phyloP scores from a whole-genome alignment of 2,113 vertebrate genomes.

The Athene noctua region DNA sequence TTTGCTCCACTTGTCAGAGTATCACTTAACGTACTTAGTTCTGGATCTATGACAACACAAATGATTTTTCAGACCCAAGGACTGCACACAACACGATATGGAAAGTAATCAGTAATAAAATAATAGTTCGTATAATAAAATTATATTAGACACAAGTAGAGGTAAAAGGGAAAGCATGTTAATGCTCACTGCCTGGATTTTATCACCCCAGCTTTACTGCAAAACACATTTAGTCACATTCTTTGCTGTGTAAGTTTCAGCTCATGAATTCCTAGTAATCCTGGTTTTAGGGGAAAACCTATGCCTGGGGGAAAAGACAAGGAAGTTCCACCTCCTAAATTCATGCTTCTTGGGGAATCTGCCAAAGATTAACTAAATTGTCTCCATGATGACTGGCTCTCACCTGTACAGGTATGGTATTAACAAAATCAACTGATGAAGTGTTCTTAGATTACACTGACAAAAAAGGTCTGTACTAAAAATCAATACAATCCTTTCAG shows the following conservation, averaged over 20 bases:
- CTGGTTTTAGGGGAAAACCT: conserved; percentile 48
- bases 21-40: neutral
- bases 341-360: conserved; percentile 44
- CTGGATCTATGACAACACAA: conserved; percentile 24
- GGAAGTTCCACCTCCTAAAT: conserved; percentile 66
- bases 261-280: conserved; percentile 66
- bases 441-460: conserved; percentile 14
- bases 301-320: conserved; percentile 55
- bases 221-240: conserved; percentile 67
- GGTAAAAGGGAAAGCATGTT: conserved; percentile 59
- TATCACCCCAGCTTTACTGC: conserved; percentile 62
- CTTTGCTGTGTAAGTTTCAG: conserved; percentile 62
- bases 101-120: conserved; percentile 43
- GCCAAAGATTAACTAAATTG: conserved; percentile 50
- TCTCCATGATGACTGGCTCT: conserved; percentile 14
- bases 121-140: conserved; percentile 62
- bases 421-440: conserved; percentile 46
- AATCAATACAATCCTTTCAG: conserved; percentile 7
- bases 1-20: conserved; percentile 12
- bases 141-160: conserved; percentile 42
- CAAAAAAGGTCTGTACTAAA: neutral
- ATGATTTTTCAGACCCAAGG: conserved; percentile 3
- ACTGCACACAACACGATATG: conserved; percentile 6
- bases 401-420: conserved; percentile 57
- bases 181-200: conserved; percentile 62